Percentiles rank a stretch among this genome's conserved stretches.
phyloP scores from a whole-genome alignment of 2,888 invertebrate species.

The Scaeva pyrastri region DNA sequence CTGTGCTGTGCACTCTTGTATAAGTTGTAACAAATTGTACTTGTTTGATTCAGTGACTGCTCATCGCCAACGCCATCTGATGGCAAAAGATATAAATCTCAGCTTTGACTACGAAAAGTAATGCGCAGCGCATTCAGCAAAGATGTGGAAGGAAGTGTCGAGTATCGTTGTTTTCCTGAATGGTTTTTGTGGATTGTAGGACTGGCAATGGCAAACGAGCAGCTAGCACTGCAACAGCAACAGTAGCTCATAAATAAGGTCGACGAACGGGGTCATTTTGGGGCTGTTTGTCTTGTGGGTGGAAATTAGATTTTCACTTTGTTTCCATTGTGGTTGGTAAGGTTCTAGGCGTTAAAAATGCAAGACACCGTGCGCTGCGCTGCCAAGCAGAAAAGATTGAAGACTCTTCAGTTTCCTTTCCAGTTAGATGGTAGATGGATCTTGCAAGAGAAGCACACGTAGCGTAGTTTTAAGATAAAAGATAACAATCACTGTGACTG shows the following conservation, averaged over 20 bases:
- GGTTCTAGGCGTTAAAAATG: slow-evolving; percentile 41
- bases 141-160: slow-evolving; percentile 24
- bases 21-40: slow-evolving; percentile 14
- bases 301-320: slow-evolving; percentile 65
- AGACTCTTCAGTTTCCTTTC: slow-evolving; percentile 40
- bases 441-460: background rate
- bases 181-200: background rate
- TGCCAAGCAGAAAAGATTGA: slow-evolving; percentile 68
- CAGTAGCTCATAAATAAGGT: slow-evolving; percentile 20
- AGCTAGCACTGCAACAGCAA: background rate
- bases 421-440: slow-evolving; percentile 17
- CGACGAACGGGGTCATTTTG: slow-evolving; percentile 54
- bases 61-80: slow-evolving; percentile 28
- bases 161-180: slow-evolving; percentile 33
- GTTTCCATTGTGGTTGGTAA: slow-evolving; percentile 30
- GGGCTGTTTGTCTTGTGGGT: slow-evolving; percentile 53
- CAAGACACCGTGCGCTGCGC: slow-evolving; percentile 38
- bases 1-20: background rate
- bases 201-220: too few relatives aligned
- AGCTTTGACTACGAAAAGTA: background rate
- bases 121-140: slow-evolving; percentile 3
- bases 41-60: slow-evolving; percentile 32
- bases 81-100: slow-evolving; percentile 21
- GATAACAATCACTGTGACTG: slow-evolving; percentile 19
- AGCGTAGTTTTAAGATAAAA: too few relatives aligned